Evolutionary conservation across 2,888 invertebrate genomes (phyloP), one percentile per base, ranked within the genome.

Genomic region (Hydraecia micacea): DNA sequence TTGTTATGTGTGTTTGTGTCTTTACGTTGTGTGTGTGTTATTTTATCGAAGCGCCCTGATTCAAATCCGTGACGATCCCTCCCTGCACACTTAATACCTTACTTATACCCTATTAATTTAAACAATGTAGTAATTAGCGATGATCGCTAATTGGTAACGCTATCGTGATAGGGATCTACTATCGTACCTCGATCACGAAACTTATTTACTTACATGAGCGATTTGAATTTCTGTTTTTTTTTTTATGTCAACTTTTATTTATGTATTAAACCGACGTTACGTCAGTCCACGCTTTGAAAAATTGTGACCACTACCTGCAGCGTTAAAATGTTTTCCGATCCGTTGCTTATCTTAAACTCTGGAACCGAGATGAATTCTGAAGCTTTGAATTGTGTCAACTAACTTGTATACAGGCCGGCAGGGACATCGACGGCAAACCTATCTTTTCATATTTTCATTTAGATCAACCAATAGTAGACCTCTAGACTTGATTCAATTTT

Each of bases 141-240:
- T 21, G 46, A 66, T 68, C 73, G 63, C 58, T 83, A 78, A 78
- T 83, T 81, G 82, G 73, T 72, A 78, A 63, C 58, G 66, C 21
- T 67, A 73, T 67, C 42, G 60, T 25, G 21, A 46, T 1, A 18
- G 39, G 52, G 9, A 13, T 7, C 32, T 71, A 79, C 80, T 68
- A 28, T 1, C 62, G 72, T 46, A 63, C 28, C 63, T 78, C 79
- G 68, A 36, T 36, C 0, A 25, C 62, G 42, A 32, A 18, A 21
- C 15, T 52, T 32, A 21, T 21, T 65, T 32, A 32, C 32, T 65
- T 32, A 32, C 32, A 7, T 13, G 21, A 62, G n/a, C n/a, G 63
- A 39, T 9, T 39, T 39, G 39, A 39, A 39, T 39, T 9, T 7
- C 39, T 36, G 39, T 9, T 39, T 7, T 39, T 39, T 39, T 39